Base-by-base conservation (phyloP, 2,888 invertebrate genomes). In the Alsophila aescularia region DNA sequence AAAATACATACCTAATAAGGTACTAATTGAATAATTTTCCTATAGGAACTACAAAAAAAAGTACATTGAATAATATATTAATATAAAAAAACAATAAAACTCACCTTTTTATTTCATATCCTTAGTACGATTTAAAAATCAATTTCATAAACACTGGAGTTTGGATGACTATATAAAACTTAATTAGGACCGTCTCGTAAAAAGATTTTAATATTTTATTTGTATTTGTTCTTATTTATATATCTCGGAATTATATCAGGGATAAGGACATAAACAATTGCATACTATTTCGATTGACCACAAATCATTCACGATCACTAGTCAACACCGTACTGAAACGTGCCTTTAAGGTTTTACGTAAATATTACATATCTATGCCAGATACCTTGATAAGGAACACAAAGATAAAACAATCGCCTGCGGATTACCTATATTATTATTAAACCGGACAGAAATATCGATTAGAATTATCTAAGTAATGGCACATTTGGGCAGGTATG, bases 321-420 rank as follows among this genome's bases (percentile, higher is more conserved):
- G 63, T 61, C 60, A 61, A 53, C 62, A 55, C 53, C 37, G 47
- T 42, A 74, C 72, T 71, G 65, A 58, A 50, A 50, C 41, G 42
- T 18, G 34, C 36, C 29, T 48, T 24, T 50, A 47, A 48, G 35
- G 57, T 47, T 59, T 45, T 44, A 48, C 50, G 57, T 59, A 47
- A 42, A 53, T 57, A 53, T 35, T 56, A 50, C 49, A 39, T 58
- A 57, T 60, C 62, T 58, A 51, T n/a, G 49, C 35, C 47, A 42
- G 49, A 55, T 56, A 59, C 54, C 44, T 50, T 45, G 63, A 64
- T 64, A 64, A 32, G 43, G 57, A 51, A 53, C 42, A 56, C 42
- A 18, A 43, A 24, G 45, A 45, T 54, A 54, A 54, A 47, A 48
- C 42, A 18, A 44, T 54, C 36, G 32, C 36, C 31, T 45, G 29